Conservation (phyloP, 1,140 invertebrate genomes). For the Teleopsis dalmanni region DNA sequence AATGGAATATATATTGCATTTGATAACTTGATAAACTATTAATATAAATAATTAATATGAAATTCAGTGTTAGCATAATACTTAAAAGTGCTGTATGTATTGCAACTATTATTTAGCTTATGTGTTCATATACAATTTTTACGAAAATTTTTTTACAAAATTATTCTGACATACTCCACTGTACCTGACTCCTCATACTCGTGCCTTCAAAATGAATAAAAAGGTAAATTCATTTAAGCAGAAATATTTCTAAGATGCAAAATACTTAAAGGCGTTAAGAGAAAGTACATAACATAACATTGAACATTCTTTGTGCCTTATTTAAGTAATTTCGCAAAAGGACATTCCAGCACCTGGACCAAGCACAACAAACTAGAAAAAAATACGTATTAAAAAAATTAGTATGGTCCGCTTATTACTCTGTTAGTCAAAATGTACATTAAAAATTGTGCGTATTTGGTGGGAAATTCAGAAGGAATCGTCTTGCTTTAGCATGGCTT, state of each 20-base stretch:
- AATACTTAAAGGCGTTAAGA: conserved; percentile 9
- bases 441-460: conserved; percentile 11
- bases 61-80: too few relatives aligned
- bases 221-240: conserved; percentile 9
- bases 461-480: conserved; percentile 10
- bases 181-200: conserved; percentile 6
- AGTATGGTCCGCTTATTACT: too few relatives aligned
- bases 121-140: too few relatives aligned
- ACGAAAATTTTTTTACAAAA: too few relatives aligned
- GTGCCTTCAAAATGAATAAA: too few relatives aligned
- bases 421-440: too few relatives aligned
- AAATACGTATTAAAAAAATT: background rate
- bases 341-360: background rate
- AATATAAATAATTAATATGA: too few relatives aligned
- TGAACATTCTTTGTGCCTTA: conserved; percentile 6
- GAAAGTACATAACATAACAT: background rate
- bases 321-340: background rate
- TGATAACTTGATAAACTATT: too few relatives aligned
- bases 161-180: background rate
- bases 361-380: background rate
- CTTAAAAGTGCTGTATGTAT: too few relatives aligned
- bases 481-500: too few relatives aligned
- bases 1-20: too few relatives aligned
- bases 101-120: too few relatives aligned
- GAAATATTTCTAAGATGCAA: conserved; percentile 7